Evolutionary conservation across 2,113 vertebrate species (phyloP), one percentile per base, ranked within the genome.

Genomic region (Halichoerus grypus): DNA sequence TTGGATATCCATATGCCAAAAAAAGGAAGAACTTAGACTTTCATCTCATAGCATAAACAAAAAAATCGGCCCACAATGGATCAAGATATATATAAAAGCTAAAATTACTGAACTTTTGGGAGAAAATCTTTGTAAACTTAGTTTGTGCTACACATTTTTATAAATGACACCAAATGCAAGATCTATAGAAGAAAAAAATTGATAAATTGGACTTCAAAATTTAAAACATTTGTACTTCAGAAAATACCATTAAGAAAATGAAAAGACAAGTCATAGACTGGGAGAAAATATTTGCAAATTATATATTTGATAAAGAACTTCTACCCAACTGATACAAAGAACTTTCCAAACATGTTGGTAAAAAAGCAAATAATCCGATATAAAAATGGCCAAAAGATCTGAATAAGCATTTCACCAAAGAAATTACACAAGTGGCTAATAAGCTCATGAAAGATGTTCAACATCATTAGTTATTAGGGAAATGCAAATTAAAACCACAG

Each of bases 261-360:
- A 31, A 79, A 77, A 69, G n/a, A 22, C 8, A 65, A 91, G 24
- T 31, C 11, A 19, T 7, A 86, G 28, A 49, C n/a, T 94, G 42
- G 74, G 28, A 86, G 63, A 80, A 94, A 82, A 94, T 51, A 74
- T 59, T 77, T 88, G 33, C 46, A 87, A 71, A 63, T 74, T 28
- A 46, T 65, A 24, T 39, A 24, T 82, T 59, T 76, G 9, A 85
- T 46, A 72, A 91, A 72, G 10, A 21, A 93, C 31, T 63, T 81
- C 76, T 22, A 89, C 46, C 5, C 15, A 80, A 71, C 16, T 33
- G 42, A 53, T 42, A 63, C 63, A 46, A 86, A 94, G 22, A 91
- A 82, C 26, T 79, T 36, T 83, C 33, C n/a, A 65, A 69, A 61
- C 26, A 71, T 51, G 39, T 92, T 77, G 42, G 72, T 80, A 11